A percentile compares a stretch with the other conserved stretches of the same genome.
Conservation (phyloP, 1,140 invertebrate species). For the Penaeus vannamei region DNA sequence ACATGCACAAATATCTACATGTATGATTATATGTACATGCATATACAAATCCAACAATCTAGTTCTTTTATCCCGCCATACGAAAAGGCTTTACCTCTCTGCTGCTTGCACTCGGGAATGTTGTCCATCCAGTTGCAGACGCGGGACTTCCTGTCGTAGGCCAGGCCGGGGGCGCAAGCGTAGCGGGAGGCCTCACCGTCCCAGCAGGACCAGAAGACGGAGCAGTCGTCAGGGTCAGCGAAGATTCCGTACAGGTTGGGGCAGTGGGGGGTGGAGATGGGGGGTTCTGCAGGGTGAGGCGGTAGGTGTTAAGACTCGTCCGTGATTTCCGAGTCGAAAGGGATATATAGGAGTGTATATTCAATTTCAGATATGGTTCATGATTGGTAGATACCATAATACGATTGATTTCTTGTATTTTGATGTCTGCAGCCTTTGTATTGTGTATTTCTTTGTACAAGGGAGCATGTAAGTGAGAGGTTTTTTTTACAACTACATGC, state of each 20-base stretch:
- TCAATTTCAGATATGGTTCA: too few species aligned
- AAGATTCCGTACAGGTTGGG: slow-evolving; percentile 92
- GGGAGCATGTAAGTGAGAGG: too few species aligned
- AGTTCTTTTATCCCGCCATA: neutral
- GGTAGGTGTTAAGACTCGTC: neutral
- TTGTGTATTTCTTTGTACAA: too few species aligned
- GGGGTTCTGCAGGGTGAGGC: slow-evolving; percentile 78
- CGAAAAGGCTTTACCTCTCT: slow-evolving; percentile 40
- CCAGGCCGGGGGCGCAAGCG: slow-evolving; percentile 93
- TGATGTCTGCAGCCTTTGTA: too few species aligned
- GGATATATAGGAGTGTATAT: neutral
- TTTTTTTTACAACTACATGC: too few species aligned
- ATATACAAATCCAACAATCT: neutral
- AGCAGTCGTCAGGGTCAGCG: slow-evolving; percentile 88
- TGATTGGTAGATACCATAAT: too few species aligned
- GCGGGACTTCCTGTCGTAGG: slow-evolving; percentile 91
- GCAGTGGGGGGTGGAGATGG: slow-evolving; percentile 89
- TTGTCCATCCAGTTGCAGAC: slow-evolving; percentile 97
- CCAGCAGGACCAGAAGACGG: slow-evolving; percentile 97
- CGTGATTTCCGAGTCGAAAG: neutral
- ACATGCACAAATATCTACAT: too few species aligned
- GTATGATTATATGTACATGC: too few species aligned
- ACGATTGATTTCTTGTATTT: too few species aligned
- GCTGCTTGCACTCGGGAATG: slow-evolving; percentile 87
- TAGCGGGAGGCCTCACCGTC: slow-evolving; percentile 93